Percentiles rank a stretch among this genome's conserved stretches.
Evolutionary conservation across 2,888 invertebrate species (phyloP).

Genomic region (Parnassius orleans): DNA sequence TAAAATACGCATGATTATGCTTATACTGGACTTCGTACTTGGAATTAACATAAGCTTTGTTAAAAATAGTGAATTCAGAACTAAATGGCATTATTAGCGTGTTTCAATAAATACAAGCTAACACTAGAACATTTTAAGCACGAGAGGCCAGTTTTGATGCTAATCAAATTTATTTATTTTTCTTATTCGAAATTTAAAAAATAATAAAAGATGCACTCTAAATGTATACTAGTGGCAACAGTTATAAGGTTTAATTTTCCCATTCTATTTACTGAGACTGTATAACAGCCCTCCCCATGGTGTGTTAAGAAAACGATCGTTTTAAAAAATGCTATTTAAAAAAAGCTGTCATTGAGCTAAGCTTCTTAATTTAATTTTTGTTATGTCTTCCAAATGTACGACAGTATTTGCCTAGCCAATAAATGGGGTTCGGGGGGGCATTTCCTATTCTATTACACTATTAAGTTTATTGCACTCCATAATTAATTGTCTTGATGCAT

Average conservation of each 20-base stretch:
- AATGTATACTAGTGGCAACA: constrained; percentile 27
- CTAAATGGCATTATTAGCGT: too few relatives aligned
- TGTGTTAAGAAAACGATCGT: too few relatives aligned
- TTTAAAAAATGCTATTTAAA: constrained; percentile 1
- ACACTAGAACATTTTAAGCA: too few relatives aligned
- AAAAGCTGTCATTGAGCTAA: constrained; percentile 16
- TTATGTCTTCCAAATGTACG: constrained; percentile 53
- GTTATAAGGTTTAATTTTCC: constrained; percentile 27
- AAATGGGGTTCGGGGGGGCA: constrained; percentile 66
- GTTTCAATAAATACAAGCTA: too few relatives aligned
- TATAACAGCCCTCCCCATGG: constrained; percentile 42
- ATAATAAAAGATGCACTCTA: constrained; percentile 6
- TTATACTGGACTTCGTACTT: too few relatives aligned
- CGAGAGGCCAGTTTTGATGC: too few relatives aligned
- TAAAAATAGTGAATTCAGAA: too few relatives aligned
- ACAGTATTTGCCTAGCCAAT: constrained; percentile 56
- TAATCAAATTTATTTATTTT: too few relatives aligned
- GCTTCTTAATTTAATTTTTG: constrained; percentile 35
- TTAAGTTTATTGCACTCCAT: constrained; percentile 75
- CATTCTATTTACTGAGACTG: constrained; percentile 43
- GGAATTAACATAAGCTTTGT: too few relatives aligned
- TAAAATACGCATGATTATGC: too few relatives aligned
- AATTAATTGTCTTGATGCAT: constrained; percentile 46
- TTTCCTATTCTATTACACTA: constrained; percentile 73
- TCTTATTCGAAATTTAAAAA: not conserved